phyloP scores from a whole-genome alignment of 2,797 vertebrate genomes.

The Hoplostethus mediterraneus region DNA sequence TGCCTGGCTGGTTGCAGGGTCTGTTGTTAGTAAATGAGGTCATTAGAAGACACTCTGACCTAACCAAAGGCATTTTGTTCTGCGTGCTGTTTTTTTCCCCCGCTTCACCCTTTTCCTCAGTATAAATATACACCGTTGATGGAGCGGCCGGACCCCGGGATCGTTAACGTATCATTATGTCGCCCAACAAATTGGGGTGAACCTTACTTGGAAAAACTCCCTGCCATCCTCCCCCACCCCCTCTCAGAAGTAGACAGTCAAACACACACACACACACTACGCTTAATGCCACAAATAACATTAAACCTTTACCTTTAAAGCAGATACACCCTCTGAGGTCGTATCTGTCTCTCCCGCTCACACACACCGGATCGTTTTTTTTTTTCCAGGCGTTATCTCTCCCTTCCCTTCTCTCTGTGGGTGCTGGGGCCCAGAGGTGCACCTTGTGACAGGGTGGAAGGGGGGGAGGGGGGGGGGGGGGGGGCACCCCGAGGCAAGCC shows the following conservation, averaged over 20 bases:
- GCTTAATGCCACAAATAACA: background rate
- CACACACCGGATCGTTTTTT: background rate
- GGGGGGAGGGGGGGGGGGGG: too few species aligned
- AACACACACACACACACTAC: background rate
- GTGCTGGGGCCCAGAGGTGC: conserved; percentile 28
- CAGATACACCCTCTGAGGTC: background rate
- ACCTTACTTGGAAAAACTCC: conserved; percentile 23
- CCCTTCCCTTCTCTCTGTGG: conserved; percentile 9
- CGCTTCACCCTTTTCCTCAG: conserved; percentile 50
- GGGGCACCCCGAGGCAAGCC: conserved; percentile 57
- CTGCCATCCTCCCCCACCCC: conserved; percentile 17
- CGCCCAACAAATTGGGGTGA: conserved; percentile 40
- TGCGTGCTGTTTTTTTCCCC: conserved; percentile 53
- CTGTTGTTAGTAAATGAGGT: conserved; percentile 78
- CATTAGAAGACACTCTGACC: conserved; percentile 81
- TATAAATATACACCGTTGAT: conserved; percentile 71
- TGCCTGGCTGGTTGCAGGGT: conserved; percentile 66
- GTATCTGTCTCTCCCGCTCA: conserved; percentile 6
- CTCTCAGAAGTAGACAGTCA: conserved; percentile 27
- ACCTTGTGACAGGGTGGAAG: conserved; percentile 46
- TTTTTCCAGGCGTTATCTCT: background rate
- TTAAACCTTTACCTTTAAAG: background rate
- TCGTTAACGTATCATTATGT: conserved; percentile 65
- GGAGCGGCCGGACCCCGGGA: conserved; percentile 51
- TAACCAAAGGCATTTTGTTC: conserved; percentile 80